A percentile compares a stretch with the other conserved stretches of the same genome.
These are phyloP conservation scores for Danio albolineatus DNA, from an alignment of 2,797 vertebrate genomes.

Conservation along the genomic window DNA sequence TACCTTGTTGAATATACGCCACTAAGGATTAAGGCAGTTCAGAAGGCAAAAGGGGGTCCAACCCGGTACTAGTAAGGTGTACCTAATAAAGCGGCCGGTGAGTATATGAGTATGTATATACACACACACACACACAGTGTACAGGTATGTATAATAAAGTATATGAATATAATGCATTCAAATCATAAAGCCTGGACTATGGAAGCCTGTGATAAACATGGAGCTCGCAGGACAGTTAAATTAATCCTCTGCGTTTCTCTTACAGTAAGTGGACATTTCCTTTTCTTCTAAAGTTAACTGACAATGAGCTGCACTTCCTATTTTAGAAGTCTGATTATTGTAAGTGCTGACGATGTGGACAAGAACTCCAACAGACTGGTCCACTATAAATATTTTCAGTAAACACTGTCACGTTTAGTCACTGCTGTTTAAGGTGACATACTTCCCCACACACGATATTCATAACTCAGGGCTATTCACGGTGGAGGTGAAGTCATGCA, in stretches of 20 bases:
- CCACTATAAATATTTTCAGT: slow-evolving; percentile 25
- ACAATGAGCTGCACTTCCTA: neutral
- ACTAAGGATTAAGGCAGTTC: too few species aligned
- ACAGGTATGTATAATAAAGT: too few species aligned
- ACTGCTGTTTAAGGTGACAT: neutral
- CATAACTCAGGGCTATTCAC: slow-evolving; percentile 15
- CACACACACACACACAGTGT: too few species aligned
- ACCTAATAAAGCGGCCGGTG: too few species aligned
- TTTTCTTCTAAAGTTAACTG: neutral
- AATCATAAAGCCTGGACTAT: too few species aligned
- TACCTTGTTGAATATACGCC: too few species aligned
- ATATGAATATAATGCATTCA: too few species aligned
- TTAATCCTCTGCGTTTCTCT: neutral
- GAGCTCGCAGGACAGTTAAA: slow-evolving; percentile 9
- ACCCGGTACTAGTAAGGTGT: too few species aligned
- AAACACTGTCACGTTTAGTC: slow-evolving; percentile 16
- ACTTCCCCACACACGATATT: neutral
- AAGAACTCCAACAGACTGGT: slow-evolving; percentile 5
- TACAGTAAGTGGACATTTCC: slow-evolving; percentile 3
- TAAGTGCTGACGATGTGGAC: slow-evolving; percentile 3
- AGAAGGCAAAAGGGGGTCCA: too few species aligned
- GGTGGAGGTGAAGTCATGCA: slow-evolving; percentile 13
- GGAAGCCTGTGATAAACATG: neutral
- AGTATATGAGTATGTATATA: too few species aligned
- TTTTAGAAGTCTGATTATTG: slow-evolving; percentile 4